A percentile compares a stretch with the other conserved stretches of the same genome.
Conservation (phyloP, 1,140 invertebrate species). For the Drosophila elegans region DNA sequence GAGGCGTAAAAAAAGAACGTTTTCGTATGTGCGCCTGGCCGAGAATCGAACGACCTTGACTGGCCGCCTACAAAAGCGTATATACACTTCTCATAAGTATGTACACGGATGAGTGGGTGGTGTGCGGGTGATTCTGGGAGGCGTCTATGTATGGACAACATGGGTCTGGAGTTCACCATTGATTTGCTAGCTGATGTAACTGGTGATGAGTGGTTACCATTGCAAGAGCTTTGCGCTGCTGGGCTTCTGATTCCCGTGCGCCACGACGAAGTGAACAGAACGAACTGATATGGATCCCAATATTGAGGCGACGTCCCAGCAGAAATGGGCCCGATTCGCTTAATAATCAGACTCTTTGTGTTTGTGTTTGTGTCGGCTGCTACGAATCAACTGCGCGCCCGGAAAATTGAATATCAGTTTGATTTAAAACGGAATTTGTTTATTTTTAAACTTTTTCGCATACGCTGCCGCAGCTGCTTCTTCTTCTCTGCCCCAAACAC, state of each 20-base stretch:
- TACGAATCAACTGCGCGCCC: slow-evolving; percentile 45
- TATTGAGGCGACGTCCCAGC: slow-evolving; percentile 51
- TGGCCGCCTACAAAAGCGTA: slow-evolving; percentile 31
- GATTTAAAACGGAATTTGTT: slow-evolving; percentile 58
- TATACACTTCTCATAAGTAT: slow-evolving; percentile 29
- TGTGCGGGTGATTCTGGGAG: slow-evolving; percentile 19
- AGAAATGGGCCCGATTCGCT: slow-evolving; percentile 62
- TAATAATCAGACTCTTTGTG: slow-evolving; percentile 41
- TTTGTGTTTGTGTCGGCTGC: slow-evolving; percentile 38
- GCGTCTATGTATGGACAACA: slow-evolving; percentile 23
- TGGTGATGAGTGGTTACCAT: slow-evolving; percentile 58
- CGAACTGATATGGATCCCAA: slow-evolving; percentile 82
- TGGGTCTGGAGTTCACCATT: slow-evolving; percentile 26
- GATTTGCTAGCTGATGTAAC: slow-evolving; percentile 32
- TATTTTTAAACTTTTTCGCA: slow-evolving; percentile 77
- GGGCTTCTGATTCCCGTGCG: slow-evolving; percentile 68
- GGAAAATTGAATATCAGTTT: slow-evolving; percentile 51
- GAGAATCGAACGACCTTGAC: slow-evolving; percentile 63
- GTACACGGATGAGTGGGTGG: slow-evolving; percentile 26
- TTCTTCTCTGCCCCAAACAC: slow-evolving; percentile 12
- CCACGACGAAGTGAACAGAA: slow-evolving; percentile 80
- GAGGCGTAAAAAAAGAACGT: slow-evolving; percentile 68
- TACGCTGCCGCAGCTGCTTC: slow-evolving; percentile 25
- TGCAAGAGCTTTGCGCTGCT: slow-evolving; percentile 58
- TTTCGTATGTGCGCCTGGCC: slow-evolving; percentile 46